Conservation (phyloP, 1,140 invertebrate genomes). For the Cotesia vestalis region DNA sequence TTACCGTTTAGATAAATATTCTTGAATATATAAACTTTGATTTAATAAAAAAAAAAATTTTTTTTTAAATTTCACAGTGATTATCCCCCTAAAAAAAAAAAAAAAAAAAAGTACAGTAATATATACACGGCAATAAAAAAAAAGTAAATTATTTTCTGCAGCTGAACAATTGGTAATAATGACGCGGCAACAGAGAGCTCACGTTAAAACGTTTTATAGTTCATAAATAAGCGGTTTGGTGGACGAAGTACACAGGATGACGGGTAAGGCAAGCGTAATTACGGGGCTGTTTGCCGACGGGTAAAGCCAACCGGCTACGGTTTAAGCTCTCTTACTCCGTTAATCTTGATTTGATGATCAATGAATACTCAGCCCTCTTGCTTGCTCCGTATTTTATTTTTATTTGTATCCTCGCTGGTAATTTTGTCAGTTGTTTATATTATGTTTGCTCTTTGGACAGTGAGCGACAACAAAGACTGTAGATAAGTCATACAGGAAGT, state of each 20-base stretch:
- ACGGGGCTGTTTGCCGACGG: constrained; percentile 26
- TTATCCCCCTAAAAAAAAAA: too few relatives aligned
- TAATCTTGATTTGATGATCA: constrained; percentile 39
- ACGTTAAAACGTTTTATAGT: constrained; percentile 37
- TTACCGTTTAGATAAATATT: too few relatives aligned
- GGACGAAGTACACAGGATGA: constrained; percentile 22
- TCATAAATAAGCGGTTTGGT: constrained; percentile 38
- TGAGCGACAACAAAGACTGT: neutral
- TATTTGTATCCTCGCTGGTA: constrained; percentile 10
- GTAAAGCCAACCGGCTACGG: constrained; percentile 17
- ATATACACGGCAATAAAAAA: constrained; percentile 10
- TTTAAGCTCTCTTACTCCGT: constrained; percentile 23
- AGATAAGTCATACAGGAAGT: too few relatives aligned
- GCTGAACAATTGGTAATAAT: constrained; percentile 31
- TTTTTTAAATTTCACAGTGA: too few relatives aligned
- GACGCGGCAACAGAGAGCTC: constrained; percentile 27
- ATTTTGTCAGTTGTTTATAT: neutral
- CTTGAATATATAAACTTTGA: too few relatives aligned
- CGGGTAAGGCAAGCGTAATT: constrained; percentile 30
- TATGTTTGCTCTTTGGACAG: neutral
- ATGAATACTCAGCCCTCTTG: constrained; percentile 25
- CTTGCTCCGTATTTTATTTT: neutral
- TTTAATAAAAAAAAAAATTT: too few relatives aligned
- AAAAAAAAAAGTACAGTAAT: too few relatives aligned
- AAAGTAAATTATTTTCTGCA: constrained; percentile 2